Evolutionary conservation across 92 coral and sea anemone species (phyloP), one percentile per base, ranked within the genome.

Genomic region (Bergia sp.): DNA sequence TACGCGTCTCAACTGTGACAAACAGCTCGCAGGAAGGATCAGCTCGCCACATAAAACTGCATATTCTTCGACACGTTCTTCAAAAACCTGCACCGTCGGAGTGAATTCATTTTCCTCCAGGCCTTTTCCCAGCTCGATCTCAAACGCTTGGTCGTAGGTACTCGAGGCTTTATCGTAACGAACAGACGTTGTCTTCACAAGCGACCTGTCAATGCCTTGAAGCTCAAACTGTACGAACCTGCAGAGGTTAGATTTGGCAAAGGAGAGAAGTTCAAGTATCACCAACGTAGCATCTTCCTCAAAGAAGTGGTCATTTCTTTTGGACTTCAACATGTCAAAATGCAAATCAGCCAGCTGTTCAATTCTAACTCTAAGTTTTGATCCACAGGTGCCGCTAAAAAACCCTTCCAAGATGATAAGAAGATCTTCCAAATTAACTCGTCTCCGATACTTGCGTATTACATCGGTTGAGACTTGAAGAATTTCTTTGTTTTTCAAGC

Each of bases 181-280:
- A 64, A 81, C 72, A 81, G 73, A 21, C 39, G 18, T 81, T 58
- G 36, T 37, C 37, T 2, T 81, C 15, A 81, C 38, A 4, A 50
- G 7, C 7, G 85, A 49, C 8, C 41, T 53, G 49, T 81, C 73
- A 7, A 81, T 41, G 3, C 85, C 85, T 81, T 57, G 72, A 38
- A 81, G 64, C 21, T 61, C 72, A 81, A 81, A 81, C 37, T 81
- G 85, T 2, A 61, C 73, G 38, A 57, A 81, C 73, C 85, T 81
- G 37, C n/a, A 15, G 73, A 53, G 69, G 36, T 29, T 81, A 16
- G 38, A 5, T 39, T 81, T 64, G 3, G 85, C 65, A 81, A 81
- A 81, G 1, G 36, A 38, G 11, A 81, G 85, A 37, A 81, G 47
- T 41, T 81, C 85, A 64, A 53, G 85, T 10, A 81, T 21, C 73